Conservation (phyloP, 2,113 vertebrate species). For the Sterrhoptilus dennistouni region DNA sequence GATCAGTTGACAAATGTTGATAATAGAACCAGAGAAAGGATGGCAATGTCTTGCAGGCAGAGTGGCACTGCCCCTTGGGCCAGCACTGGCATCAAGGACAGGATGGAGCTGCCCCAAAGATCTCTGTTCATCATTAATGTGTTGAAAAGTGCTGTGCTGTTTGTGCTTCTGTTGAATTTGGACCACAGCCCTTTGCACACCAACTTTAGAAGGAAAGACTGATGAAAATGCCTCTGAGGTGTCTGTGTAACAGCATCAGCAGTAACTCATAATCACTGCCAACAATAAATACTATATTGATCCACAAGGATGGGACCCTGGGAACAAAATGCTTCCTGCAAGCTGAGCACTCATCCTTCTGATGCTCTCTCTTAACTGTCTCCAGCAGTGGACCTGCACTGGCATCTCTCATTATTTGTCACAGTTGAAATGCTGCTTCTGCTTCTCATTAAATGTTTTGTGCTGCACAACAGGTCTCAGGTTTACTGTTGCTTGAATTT, state of each 20-base stretch:
- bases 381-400: not conserved
- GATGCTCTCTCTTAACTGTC: not conserved
- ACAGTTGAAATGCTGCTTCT: not conserved
- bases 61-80: not conserved
- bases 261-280: not conserved
- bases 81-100: not conserved
- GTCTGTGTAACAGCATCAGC: not conserved
- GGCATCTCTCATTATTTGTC: not conserved
- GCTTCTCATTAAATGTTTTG: not conserved
- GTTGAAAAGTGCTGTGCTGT: not conserved
- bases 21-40: not conserved
- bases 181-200: not conserved
- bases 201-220: not conserved
- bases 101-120: not conserved
- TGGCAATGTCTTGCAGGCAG: not conserved
- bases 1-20: not conserved
- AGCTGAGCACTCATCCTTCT: not conserved
- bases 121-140: not conserved
- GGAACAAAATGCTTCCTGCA: not conserved
- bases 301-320: not conserved
- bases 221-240: not conserved
- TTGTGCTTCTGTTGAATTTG: not conserved
- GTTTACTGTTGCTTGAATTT: slow-evolving; percentile 17
- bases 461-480: not conserved
- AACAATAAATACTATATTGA: not conserved